Conservation (phyloP, 53 echinoderm and acorn worm species). For the Apostichopus leukothele region DNA sequence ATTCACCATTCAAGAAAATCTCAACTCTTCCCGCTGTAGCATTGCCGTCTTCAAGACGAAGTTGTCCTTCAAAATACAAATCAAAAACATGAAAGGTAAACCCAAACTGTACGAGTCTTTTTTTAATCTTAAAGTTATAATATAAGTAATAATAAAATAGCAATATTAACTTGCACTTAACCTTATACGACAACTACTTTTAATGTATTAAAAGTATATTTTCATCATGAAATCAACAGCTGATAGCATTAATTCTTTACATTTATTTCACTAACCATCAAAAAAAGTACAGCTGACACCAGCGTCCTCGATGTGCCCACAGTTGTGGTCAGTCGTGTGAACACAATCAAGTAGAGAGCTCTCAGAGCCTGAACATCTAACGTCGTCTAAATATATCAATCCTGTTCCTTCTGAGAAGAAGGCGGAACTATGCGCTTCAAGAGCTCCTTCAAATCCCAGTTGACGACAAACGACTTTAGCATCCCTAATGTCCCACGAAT, state of each 20-base stretch:
- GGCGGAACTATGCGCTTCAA: conserved; percentile 66
- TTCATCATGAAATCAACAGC: too few species aligned
- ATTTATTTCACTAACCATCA: too few species aligned
- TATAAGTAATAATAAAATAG: too few species aligned
- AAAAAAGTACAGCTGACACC: conserved; percentile 60
- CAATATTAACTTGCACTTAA: too few species aligned
- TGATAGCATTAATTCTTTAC: too few species aligned
- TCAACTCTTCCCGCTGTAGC: too few species aligned
- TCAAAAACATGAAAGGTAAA: not conserved
- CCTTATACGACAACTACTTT: too few species aligned
- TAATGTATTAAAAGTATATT: too few species aligned
- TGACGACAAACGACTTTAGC: conserved; percentile 80
- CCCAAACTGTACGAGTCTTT: too few species aligned
- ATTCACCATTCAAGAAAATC: too few species aligned
- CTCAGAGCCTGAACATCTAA: conserved; percentile 65
- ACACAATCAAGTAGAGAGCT: conserved; percentile 63
- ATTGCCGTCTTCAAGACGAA: too few species aligned
- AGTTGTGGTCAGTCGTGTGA: conserved; percentile 73
- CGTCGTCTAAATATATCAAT: conserved; percentile 72
- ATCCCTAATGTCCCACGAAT: conserved; percentile 65
- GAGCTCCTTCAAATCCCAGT: conserved; percentile 72
- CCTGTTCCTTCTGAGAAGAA: conserved; percentile 68
- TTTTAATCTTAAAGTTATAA: too few species aligned
- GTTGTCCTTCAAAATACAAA: not conserved
- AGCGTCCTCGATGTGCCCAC: conserved; percentile 83